Evolutionary conservation across 2,888 invertebrate genomes (phyloP).

Genomic region (Ctena decussata): DNA sequence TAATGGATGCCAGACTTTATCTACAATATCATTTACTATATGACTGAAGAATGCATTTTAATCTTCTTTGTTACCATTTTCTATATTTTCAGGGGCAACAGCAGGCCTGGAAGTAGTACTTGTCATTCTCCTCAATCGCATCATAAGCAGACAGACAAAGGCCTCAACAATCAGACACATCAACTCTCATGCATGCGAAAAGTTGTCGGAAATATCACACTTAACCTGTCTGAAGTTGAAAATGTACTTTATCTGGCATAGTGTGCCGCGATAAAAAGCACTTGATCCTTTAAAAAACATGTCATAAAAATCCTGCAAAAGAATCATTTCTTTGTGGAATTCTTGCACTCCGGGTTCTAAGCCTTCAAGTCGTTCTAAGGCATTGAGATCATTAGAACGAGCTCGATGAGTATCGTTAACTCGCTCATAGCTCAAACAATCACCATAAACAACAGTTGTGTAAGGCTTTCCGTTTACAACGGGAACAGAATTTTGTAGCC

Average conservation of each 20-base stretch:
- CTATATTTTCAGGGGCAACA: conserved; percentile 8
- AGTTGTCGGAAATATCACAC: conserved; percentile 28
- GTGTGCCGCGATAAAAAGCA: conserved; percentile 34
- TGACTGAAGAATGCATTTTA: conserved; percentile 11
- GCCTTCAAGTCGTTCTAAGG: conserved; percentile 42
- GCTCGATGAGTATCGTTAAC: conserved; percentile 50
- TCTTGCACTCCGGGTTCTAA: conserved; percentile 52
- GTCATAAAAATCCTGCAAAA: conserved; percentile 50
- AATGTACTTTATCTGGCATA: conserved; percentile 38
- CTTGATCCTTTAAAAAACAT: conserved; percentile 45
- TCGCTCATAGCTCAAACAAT: conserved; percentile 41
- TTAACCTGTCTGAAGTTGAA: conserved; percentile 54
- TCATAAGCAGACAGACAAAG: conserved; percentile 1
- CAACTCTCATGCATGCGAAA: conserved; percentile 59
- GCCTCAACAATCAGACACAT: conserved; percentile 39
- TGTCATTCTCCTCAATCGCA: neutral
- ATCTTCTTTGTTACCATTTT: neutral
- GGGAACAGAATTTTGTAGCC: conserved; percentile 25
- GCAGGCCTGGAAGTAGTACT: neutral
- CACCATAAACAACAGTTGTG: conserved; percentile 43
- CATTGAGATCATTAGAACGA: conserved; percentile 30
- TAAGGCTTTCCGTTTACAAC: neutral
- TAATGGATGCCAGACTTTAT: conserved; percentile 13
- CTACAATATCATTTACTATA: conserved; percentile 6
- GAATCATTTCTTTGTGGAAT: conserved; percentile 61